phyloP scores from a whole-genome alignment of 2,113 vertebrate genomes.

The Thunnus maccoyii region DNA sequence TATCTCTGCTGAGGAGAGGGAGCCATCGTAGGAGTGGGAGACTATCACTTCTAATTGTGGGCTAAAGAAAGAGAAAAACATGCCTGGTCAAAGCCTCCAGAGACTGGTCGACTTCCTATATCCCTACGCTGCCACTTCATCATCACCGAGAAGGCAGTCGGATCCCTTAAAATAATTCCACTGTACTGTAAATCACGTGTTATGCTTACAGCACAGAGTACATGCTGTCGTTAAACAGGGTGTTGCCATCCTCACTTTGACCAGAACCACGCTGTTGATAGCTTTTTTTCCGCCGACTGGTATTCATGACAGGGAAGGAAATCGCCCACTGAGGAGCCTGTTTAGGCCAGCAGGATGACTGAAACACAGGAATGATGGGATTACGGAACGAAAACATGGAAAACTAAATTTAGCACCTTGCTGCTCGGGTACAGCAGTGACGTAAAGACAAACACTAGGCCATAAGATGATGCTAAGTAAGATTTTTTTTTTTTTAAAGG shows the following conservation, averaged over 20 bases:
- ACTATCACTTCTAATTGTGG: conserved; percentile 84
- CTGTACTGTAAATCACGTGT: conserved; percentile 76
- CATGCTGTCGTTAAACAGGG: conserved; percentile 75
- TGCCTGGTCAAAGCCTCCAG: conserved; percentile 81
- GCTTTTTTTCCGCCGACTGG: conserved; percentile 17
- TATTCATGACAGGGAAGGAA: conserved; percentile 62
- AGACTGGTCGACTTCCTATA: conserved; percentile 73
- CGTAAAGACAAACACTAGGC: not conserved
- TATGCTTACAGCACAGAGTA: conserved; percentile 67
- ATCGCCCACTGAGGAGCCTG: conserved; percentile 46
- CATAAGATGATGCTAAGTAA: not conserved
- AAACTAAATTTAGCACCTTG: conserved; percentile 35
- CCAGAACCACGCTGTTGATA: conserved; percentile 59
- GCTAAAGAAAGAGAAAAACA: conserved; percentile 81
- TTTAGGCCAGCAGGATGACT: conserved; percentile 42
- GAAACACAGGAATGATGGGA: conserved; percentile 43
- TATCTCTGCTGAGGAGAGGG: conserved; percentile 82
- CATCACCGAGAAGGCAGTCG: conserved; percentile 70
- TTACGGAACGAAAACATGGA: conserved; percentile 28
- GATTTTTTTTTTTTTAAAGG: not conserved
- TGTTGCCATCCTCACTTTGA: conserved; percentile 71
- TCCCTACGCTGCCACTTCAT: conserved; percentile 75
- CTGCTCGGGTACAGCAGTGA: conserved; percentile 8
- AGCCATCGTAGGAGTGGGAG: conserved; percentile 74
- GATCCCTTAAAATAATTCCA: conserved; percentile 77